Conservation (phyloP, 2,797 vertebrate genomes). For the Poliocrania exsul region DNA sequence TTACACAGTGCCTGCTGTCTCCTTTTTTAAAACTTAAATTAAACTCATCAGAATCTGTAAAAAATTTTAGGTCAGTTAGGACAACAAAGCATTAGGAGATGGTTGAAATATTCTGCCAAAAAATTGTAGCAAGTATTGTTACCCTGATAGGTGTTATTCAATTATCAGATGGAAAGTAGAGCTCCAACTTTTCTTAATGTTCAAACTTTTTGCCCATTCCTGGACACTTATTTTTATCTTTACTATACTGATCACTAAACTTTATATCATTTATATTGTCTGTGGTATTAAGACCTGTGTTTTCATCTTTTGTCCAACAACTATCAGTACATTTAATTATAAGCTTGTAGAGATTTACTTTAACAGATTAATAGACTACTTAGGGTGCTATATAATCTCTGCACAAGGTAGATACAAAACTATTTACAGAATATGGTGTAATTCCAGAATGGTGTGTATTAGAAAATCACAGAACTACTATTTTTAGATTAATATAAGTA, state of each 20-base stretch:
- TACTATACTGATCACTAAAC: not conserved
- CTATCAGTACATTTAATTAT: not conserved
- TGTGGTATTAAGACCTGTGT: not conserved
- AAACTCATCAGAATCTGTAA: not conserved
- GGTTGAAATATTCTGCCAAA: not conserved
- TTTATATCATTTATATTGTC: not conserved
- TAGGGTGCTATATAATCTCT: not conserved
- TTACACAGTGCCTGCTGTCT: not conserved
- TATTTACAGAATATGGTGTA: not conserved
- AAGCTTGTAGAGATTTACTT: not conserved
- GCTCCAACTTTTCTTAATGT: not conserved
- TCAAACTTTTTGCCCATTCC: not conserved
- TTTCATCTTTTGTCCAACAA: not conserved
- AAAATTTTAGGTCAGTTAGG: not conserved
- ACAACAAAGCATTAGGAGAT: not conserved
- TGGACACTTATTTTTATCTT: not conserved
- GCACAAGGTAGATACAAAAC: not conserved
- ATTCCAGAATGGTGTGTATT: not conserved
- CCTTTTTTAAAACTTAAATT: not conserved
- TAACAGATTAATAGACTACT: not conserved
- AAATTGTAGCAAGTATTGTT: not conserved
- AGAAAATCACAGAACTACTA: not conserved
- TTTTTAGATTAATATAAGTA: not conserved
- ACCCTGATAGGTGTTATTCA: not conserved
- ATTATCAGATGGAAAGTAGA: not conserved